These are phyloP conservation scores for Sternotherus odoratus DNA, from an alignment of 2,797 vertebrate species.

Conservation along the genomic window DNA sequence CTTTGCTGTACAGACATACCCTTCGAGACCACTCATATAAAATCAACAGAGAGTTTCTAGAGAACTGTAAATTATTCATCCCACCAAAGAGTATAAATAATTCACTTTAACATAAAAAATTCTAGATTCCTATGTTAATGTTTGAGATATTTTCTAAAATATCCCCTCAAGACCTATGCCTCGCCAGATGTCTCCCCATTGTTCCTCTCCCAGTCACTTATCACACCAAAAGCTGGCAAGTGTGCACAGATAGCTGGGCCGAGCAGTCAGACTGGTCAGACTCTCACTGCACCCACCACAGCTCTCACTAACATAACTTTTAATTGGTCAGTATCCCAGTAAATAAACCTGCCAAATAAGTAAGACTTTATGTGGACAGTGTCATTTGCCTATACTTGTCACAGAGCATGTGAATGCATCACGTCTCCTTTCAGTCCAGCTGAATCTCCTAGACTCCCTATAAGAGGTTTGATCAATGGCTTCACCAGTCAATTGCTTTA, in stretches of 20 bases:
- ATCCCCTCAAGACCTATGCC: not conserved
- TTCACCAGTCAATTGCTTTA: not conserved
- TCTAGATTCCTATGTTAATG: not conserved
- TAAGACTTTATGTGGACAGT: not conserved
- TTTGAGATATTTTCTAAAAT: not conserved
- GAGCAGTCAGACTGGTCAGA: not conserved
- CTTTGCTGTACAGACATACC: not conserved
- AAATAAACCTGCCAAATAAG: not conserved
- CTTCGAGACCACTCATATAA: not conserved
- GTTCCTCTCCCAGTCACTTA: not conserved
- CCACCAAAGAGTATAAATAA: not conserved
- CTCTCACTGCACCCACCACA: not conserved
- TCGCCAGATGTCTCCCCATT: not conserved
- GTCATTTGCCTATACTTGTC: not conserved
- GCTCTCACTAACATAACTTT: not conserved
- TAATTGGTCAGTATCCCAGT: not conserved
- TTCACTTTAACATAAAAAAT: not conserved
- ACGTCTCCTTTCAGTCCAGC: not conserved
- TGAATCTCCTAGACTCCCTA: not conserved
- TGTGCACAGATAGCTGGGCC: not conserved
- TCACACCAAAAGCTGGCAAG: not conserved
- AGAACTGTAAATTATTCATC: not conserved
- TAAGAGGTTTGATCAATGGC: not conserved
- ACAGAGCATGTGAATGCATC: not conserved
- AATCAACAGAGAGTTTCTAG: not conserved